Evolutionary conservation across 2,888 invertebrate genomes (phyloP), one percentile per base, ranked within the genome.

Genomic region (Macaria notata): DNA sequence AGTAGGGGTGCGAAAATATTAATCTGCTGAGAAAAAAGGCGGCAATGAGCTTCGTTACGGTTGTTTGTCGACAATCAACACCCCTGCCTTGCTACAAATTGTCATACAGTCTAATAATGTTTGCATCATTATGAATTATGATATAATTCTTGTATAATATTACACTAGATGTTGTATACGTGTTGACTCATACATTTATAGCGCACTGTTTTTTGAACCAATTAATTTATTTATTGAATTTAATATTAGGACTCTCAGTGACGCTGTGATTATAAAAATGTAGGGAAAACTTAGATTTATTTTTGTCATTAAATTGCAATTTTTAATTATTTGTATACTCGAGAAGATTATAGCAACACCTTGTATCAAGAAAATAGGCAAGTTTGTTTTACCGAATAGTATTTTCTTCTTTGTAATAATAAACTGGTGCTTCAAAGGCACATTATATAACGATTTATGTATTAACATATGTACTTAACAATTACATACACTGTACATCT

Each of bases 1-100:
- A 79, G 74, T 73, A 74, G 86, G 89, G 89, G 87, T 86, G 88
- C 62, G 80, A 80, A 87, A 86, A 86, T 86, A 83, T 88, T 88
- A 88, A 84, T 84, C 83, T 73, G 76, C 77, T 79, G 78, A 81
- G 77, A 80, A 86, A 79, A 84, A 88, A 81, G 76, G 78, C 74
- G 79, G 81, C 81, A 82, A 85, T 82, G 78, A 81, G 84, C 82
- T 86, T 90, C 87, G 87, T 88, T 88, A 89, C 75, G 75, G 78
- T 80, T 78, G 79, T 88, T 87, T 86, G 84, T 84, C 82, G 75
- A 72, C 80, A 79, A 84, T 84, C 82, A 75, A 72, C 80, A 79
- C 87, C 87, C 84, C 79, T 72, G 71, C 72, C 66, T 65, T 66
- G 69, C 58, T 72, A 78, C 84, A 84, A 86, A 82, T 85, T 83